Evolutionary conservation across 2,113 vertebrate genomes (phyloP), one percentile per base, ranked within the genome.

Genomic region (Papio anubis): DNA sequence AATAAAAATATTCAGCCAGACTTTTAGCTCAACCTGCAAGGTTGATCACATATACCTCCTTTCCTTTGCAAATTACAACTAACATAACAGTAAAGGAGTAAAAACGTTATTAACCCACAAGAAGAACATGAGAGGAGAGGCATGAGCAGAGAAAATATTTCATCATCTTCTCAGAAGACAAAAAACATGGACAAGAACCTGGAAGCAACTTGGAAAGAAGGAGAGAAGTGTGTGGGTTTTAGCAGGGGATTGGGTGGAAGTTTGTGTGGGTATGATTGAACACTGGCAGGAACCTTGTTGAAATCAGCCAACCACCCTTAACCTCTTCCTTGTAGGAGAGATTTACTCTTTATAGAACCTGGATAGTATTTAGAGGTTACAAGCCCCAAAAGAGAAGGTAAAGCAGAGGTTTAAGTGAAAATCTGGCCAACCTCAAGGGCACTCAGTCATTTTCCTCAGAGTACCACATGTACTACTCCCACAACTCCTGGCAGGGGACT

Each of bases 1-100:
- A 43, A 32, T 91, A 55, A 90, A 95, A 90, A 76, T 87, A 88
- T 78, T 87, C 45, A 83, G 35, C 23, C 35, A 87, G 48, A 86
- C 13, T 85, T 94, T 27, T 52, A 57, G 23, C 97, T 91, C 61
- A 50, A 64, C 38, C 43, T 92, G 40, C n/a, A 14, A 81, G 38
- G 84, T 8, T 11, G 68, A 64, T 79, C 66, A 73, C 73, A 66
- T 38, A 9, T 61, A 52, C 52, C 16, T 64, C 21, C 72, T 64
- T 73, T 80, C 32, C 83, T 96, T 70, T 68, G 83, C 8, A 66
- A 88, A 87, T 48, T 66, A 52, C 75, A 38, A 95, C 61, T 92
- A 59, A 86, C 21, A 48, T 32, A 64, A 84, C 2, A 57, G 38
- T 35, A 86, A 76, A 66, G 43, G n/a, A 79, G 30, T 27, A 35